Evolutionary conservation across 2,888 invertebrate species (phyloP).

Genomic region (Pachycephus smyrnensis): DNA sequence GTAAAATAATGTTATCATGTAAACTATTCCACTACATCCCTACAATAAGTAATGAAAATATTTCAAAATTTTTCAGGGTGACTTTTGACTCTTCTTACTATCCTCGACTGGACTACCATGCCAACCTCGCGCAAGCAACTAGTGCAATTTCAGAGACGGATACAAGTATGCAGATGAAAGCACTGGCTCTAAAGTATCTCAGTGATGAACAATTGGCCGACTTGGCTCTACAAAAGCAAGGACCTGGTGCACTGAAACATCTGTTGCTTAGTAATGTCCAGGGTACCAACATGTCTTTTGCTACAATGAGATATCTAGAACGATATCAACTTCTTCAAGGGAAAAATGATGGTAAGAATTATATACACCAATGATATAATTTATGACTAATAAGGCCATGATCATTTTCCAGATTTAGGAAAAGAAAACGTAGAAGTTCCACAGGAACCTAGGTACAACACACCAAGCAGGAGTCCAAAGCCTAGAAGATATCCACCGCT

Average conservation of each 20-base stretch:
- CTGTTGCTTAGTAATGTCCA: conserved; percentile 52
- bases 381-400: background rate
- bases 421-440: conserved; percentile 9
- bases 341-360: conserved; percentile 46
- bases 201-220: conserved; percentile 68
- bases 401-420: conserved; percentile 15
- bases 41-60: background rate
- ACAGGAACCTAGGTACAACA: conserved; percentile 3
- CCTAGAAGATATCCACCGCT: conserved; percentile 30
- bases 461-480: background rate
- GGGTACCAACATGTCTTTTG: conserved; percentile 76
- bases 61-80: conserved; percentile 27
- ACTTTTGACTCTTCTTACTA: conserved; percentile 57
- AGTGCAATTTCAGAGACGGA: conserved; percentile 61
- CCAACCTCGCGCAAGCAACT: conserved; percentile 47
- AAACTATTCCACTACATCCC: background rate
- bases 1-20: background rate
- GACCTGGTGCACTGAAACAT: conserved; percentile 51
- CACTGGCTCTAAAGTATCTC: conserved; percentile 71
- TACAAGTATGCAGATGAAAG: conserved; percentile 71
- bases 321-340: conserved; percentile 74
- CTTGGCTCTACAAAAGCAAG: conserved; percentile 52
- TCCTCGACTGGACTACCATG: conserved; percentile 52
- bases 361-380: conserved; percentile 2
- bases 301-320: conserved; percentile 79